Percentiles rank a stretch among this genome's conserved stretches.
Evolutionary conservation across 2,797 vertebrate species (phyloP).

Genomic region (Antennarius maculatus): DNA sequence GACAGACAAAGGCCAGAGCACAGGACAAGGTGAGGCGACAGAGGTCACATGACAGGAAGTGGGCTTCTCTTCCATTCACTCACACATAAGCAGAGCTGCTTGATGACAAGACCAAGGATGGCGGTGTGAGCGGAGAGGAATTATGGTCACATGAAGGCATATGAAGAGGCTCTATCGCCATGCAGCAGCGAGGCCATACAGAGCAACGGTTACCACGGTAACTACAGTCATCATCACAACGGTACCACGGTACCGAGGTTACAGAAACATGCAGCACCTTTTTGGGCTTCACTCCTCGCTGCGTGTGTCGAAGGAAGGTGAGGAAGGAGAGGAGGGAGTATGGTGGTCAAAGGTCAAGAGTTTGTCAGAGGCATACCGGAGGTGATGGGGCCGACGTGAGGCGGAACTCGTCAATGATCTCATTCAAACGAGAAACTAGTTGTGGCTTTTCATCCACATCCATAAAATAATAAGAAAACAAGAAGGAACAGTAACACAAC

Average conservation of each 20-base stretch:
- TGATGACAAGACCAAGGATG: slow-evolving; percentile 4
- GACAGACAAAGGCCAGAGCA: slow-evolving; percentile 30
- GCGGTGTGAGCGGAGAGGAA: slow-evolving; percentile 10
- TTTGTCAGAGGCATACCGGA: slow-evolving; percentile 53
- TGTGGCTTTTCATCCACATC: neutral
- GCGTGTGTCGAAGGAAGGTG: slow-evolving; percentile 74
- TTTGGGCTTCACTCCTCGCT: slow-evolving; percentile 96
- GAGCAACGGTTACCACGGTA: slow-evolving; percentile 61
- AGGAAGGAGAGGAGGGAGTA: slow-evolving; percentile 44
- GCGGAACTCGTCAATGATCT: slow-evolving; percentile 8
- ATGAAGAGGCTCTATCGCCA: slow-evolving; percentile 61
- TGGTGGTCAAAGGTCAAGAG: slow-evolving; percentile 77
- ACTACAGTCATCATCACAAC: slow-evolving; percentile 54
- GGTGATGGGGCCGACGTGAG: slow-evolving; percentile 25
- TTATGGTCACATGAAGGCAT: slow-evolving; percentile 44
- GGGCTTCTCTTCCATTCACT: slow-evolving; percentile 17
- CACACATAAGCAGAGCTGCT: slow-evolving; percentile 20
- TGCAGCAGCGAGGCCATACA: slow-evolving; percentile 72
- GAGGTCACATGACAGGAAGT: slow-evolving; percentile 32
- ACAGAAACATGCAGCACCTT: slow-evolving; percentile 93
- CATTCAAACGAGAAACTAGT: neutral
- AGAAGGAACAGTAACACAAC: neutral
- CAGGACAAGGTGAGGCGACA: slow-evolving; percentile 11
- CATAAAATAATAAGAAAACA: neutral
- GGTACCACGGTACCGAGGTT: slow-evolving; percentile 67